Conservation (phyloP, 92 coral and sea anemone genomes). For the Plumapathes pennacea region DNA sequence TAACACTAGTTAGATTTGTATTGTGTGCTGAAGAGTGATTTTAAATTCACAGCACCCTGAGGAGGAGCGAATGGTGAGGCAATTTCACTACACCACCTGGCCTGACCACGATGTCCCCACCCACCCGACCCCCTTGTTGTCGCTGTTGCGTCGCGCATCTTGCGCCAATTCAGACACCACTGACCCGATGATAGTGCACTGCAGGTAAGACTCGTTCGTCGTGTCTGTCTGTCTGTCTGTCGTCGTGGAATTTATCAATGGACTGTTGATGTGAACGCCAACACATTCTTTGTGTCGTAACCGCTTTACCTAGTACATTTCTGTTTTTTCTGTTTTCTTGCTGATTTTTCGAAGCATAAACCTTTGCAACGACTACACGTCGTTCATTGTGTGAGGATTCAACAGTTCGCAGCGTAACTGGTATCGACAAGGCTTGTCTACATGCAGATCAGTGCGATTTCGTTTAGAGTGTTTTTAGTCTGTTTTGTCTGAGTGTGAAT, state of each 20-base stretch:
- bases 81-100: conserved; percentile 96
- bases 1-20: neutral
- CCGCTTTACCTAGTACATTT: neutral
- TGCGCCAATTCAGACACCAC: conserved; percentile 64
- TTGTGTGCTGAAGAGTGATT: no score
- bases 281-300: neutral
- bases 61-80: conserved; percentile 72
- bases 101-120: conserved; percentile 99
- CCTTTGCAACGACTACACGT: no score
- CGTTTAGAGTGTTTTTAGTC: no score
- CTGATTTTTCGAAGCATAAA: no score
- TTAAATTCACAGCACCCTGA: conserved; percentile 59
- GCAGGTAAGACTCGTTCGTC: conserved; percentile 62
- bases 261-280: neutral
- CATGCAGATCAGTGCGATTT: no score
- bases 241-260: neutral
- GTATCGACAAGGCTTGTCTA: no score
- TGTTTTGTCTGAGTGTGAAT: no score
- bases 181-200: conserved; percentile 87
- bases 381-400: no score
- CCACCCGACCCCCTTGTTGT: conserved; percentile 88
- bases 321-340: no score
- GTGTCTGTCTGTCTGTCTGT: no score
- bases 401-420: no score
- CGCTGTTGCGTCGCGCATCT: conserved; percentile 79